Evolutionary conservation across 1,140 invertebrate species (phyloP).

Genomic region (Brachystomella parvula): DNA sequence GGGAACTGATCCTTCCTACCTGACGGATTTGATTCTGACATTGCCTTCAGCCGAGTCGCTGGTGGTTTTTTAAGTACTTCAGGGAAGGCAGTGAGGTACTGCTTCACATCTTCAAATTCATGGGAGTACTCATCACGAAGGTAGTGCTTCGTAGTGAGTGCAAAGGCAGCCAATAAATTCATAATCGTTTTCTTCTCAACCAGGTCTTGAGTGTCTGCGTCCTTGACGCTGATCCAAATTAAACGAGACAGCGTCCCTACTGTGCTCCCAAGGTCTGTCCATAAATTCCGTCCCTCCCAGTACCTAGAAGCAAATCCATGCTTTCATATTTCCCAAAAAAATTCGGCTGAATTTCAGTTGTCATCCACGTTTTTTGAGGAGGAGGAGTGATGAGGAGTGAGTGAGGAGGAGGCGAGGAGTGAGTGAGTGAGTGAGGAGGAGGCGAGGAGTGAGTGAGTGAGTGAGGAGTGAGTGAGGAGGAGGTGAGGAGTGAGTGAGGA

Average conservation of each 20-base stretch:
- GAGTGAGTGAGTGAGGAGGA: too few species aligned
- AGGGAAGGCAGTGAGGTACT: neutral
- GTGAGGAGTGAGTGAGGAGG: too few species aligned
- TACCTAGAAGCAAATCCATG: neutral
- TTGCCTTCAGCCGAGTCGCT: neutral
- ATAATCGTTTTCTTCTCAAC: constrained; percentile 26
- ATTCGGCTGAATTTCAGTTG: too few species aligned
- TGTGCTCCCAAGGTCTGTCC: neutral
- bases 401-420: too few species aligned
- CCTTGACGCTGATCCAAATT: constrained; percentile 10
- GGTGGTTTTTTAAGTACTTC: constrained; percentile 5
- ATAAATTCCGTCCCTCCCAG: constrained; percentile 9
- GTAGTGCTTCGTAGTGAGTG: constrained; percentile 23
- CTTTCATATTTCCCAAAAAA: neutral
- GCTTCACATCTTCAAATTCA: neutral
- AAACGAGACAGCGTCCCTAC: constrained; percentile 1
- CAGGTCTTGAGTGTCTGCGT: neutral
- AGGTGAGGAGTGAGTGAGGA: too few species aligned
- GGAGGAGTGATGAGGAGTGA: too few species aligned
- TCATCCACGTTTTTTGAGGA: too few species aligned
- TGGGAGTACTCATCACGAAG: constrained; percentile 24
- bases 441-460: too few species aligned
- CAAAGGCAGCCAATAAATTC: constrained; percentile 27
- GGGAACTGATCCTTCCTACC: neutral
- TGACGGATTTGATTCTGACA: neutral